phyloP scores from a whole-genome alignment of 2,797 vertebrate species.

The Petrocephalus schoutedeni region DNA sequence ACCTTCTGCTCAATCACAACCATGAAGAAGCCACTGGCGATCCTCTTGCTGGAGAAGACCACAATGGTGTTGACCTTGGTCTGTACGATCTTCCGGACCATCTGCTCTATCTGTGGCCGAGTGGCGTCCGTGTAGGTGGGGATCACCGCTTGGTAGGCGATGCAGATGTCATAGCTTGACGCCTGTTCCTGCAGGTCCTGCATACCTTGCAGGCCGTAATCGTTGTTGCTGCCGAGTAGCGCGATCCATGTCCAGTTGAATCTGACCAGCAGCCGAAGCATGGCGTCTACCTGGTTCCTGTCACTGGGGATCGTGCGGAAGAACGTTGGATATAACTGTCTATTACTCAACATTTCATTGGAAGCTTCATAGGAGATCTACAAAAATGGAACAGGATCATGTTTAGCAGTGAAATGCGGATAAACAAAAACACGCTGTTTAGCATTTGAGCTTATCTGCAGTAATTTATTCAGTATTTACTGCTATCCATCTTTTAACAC shows the following conservation, averaged over 20 bases:
- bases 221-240: constrained; percentile 67
- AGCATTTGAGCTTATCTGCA: background rate
- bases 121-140: constrained; percentile 28
- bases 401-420: background rate
- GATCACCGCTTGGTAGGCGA: constrained; percentile 71
- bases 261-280: constrained; percentile 58
- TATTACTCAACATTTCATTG: constrained; percentile 59
- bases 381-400: background rate
- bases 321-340: constrained; percentile 60
- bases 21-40: constrained; percentile 53
- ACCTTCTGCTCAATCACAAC: constrained; percentile 60
- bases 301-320: constrained; percentile 72
- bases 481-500: background rate
- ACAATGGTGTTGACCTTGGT: constrained; percentile 65
- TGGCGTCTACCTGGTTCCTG: constrained; percentile 66
- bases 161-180: constrained; percentile 51
- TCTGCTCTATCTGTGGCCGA: constrained; percentile 41
- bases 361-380: constrained; percentile 72
- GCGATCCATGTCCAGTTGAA: constrained; percentile 76
- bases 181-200: constrained; percentile 52
- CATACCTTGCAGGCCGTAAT: constrained; percentile 66
- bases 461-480: background rate
- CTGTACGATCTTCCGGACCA: constrained; percentile 52
- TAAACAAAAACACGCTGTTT: background rate
- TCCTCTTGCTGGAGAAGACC: constrained; percentile 64